Percentiles rank a stretch among this genome's conserved stretches.
Conservation (phyloP, 2,888 invertebrate genomes). For the Mycalesis mineus region DNA sequence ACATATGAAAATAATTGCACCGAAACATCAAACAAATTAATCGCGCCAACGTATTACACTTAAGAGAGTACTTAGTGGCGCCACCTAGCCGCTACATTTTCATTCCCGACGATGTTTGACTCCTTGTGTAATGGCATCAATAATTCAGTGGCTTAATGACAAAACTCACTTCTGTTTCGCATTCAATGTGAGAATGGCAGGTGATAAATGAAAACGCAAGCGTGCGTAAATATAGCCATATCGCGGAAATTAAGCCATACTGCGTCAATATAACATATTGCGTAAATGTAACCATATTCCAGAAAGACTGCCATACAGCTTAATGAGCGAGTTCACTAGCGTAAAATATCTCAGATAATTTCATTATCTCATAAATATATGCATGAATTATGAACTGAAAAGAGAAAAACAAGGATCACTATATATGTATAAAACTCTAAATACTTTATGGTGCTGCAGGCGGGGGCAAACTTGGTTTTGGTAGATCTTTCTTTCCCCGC, state of each 20-base stretch:
- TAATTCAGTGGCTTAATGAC: conserved; percentile 14
- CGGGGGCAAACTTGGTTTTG: no score
- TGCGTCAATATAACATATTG: no score
- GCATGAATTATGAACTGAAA: no score
- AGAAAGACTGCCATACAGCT: neutral
- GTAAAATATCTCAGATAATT: neutral
- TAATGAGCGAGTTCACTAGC: neutral
- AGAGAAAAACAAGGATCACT: no score
- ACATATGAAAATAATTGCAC: neutral
- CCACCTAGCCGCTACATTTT: conserved; percentile 7
- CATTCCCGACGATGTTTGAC: conserved; percentile 1
- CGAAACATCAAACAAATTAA: conserved; percentile 3
- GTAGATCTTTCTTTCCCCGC: no score
- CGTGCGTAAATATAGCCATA: conserved; percentile 23
- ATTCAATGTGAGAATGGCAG: conserved; percentile 32
- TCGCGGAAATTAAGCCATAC: no score
- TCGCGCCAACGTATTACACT: neutral
- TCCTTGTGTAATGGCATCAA: conserved; percentile 9
- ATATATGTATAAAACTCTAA: no score
- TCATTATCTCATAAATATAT: neutral
- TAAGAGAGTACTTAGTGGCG: conserved; percentile 1
- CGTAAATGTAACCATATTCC: conserved; percentile 11
- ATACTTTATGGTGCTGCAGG: no score
- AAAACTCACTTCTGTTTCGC: conserved; percentile 11
- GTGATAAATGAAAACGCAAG: conserved; percentile 49